Evolutionary conservation across 2,113 vertebrate species (phyloP).

Genomic region (Podocnemis expansa): DNA sequence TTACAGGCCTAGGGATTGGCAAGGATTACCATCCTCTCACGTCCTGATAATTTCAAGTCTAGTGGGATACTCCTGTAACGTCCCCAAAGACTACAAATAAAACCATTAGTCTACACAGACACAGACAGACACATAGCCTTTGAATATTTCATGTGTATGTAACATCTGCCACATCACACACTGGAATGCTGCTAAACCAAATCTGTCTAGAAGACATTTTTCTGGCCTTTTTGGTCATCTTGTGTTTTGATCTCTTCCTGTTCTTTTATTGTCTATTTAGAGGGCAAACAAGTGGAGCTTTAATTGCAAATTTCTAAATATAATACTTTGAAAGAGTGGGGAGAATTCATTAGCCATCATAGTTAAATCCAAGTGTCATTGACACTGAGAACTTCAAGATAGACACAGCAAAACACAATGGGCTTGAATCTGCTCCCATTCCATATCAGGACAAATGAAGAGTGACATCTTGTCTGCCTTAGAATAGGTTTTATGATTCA

Average conservation of each 20-base stretch:
- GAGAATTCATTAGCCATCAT: neutral
- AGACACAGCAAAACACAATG: neutral
- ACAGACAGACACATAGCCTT: too few relatives aligned
- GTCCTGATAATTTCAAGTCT: neutral
- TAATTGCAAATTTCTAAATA: neutral
- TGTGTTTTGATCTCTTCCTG: neutral
- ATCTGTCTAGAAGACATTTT: neutral
- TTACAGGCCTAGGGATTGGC: neutral
- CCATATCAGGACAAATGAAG: neutral
- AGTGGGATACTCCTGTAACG: neutral
- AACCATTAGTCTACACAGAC: neutral
- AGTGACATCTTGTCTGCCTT: neutral
- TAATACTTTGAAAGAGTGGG: neutral
- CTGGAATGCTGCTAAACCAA: neutral
- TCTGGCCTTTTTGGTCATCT: neutral
- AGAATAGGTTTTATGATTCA: neutral
- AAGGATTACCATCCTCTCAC: neutral
- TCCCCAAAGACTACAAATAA: neutral
- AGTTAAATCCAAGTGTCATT: neutral
- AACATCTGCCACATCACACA: neutral
- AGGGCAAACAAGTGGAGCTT: neutral
- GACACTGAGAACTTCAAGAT: neutral
- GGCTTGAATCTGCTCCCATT: neutral
- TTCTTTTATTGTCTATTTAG: neutral
- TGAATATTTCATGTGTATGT: neutral